Conservation (phyloP, 1,140 invertebrate genomes). For the Hyles vespertilio region DNA sequence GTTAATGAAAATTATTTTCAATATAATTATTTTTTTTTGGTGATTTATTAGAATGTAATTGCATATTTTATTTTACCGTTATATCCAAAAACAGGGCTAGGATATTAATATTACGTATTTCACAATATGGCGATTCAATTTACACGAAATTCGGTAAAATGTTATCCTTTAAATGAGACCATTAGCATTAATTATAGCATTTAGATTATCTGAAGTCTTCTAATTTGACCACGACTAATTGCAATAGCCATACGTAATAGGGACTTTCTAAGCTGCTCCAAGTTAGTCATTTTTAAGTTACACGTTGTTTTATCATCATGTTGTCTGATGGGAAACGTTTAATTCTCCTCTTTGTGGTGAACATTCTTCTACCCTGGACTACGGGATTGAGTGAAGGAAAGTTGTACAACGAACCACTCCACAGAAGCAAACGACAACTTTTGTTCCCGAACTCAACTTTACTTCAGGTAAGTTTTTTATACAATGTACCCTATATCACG, state of each 20-base stretch:
- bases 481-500: neutral
- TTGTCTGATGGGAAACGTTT: constrained; percentile 10
- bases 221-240: neutral
- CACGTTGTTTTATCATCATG: constrained; percentile 19
- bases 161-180: no score
- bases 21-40: no score
- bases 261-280: neutral
- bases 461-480: constrained; percentile 51
- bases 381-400: constrained; percentile 15
- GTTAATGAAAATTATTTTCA: no score
- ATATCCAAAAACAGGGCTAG: no score
- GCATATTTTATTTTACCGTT: no score
- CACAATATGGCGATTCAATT: no score
- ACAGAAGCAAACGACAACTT: constrained; percentile 53
- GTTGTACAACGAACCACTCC: constrained; percentile 20
- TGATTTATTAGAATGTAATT: no score
- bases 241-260: constrained; percentile 9
- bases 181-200: no score
- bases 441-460: constrained; percentile 59
- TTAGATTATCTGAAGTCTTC: no score
- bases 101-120: no score
- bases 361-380: constrained; percentile 3
- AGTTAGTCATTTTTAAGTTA: constrained; percentile 7
- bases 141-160: no score
- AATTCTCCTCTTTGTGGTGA: constrained; percentile 6